Evolutionary conservation across 2,888 invertebrate genomes (phyloP).

Genomic region (Lottia gigantea): DNA sequence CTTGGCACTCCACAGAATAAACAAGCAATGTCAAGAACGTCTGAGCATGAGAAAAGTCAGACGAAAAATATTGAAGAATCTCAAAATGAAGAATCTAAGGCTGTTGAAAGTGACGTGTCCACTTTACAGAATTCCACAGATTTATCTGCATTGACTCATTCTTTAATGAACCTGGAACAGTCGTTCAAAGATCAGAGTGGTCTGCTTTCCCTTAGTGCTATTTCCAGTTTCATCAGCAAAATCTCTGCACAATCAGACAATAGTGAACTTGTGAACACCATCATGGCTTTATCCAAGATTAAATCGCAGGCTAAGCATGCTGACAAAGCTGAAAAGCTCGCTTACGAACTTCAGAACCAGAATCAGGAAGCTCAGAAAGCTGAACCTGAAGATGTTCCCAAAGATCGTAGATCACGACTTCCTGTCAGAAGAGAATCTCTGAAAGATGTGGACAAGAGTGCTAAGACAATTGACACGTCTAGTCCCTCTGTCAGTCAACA

Average conservation of each 20-base stretch:
- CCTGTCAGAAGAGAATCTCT: conserved; percentile 14
- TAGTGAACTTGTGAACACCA: conserved; percentile 25
- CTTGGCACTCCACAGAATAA: neutral
- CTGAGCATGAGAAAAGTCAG: neutral
- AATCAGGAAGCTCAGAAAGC: neutral
- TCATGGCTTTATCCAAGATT: conserved; percentile 15
- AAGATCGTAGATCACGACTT: conserved; percentile 6
- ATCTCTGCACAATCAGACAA: conserved; percentile 24
- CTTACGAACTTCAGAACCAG: neutral
- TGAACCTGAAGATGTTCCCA: neutral
- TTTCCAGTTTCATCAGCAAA: conserved; percentile 27
- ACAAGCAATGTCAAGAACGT: neutral
- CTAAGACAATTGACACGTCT: neutral
- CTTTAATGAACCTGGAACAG: conserved; percentile 14
- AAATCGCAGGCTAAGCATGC: conserved; percentile 11
- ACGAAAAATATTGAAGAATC: neutral
- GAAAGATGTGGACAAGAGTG: conserved; percentile 13
- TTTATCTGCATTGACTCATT: neutral
- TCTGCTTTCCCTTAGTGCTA: conserved; percentile 28
- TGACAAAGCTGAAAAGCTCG: conserved; percentile 4
- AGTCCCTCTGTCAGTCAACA: neutral
- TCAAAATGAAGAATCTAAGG: neutral
- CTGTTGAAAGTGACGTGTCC: too few relatives aligned
- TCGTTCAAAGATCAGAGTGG: conserved; percentile 15
- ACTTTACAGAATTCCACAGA: neutral